phyloP scores from a whole-genome alignment of 2,797 vertebrate species.

The Hozukius guyotensis region DNA sequence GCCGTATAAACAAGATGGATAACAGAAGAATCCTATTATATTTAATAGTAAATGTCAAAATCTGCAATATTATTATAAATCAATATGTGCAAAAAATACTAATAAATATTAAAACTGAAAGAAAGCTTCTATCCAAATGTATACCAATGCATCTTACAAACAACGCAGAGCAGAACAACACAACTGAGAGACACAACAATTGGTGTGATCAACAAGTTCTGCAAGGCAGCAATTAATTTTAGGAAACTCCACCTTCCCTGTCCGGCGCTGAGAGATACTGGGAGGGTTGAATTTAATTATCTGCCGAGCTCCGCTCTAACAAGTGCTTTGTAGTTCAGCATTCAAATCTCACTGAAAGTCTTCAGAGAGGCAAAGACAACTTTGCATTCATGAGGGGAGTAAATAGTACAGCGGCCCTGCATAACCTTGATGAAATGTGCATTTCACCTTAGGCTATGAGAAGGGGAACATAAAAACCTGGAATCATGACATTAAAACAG shows the following conservation, averaged over 20 bases:
- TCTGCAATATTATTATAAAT: not conserved
- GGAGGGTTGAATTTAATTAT: conserved; percentile 73
- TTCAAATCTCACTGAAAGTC: conserved; percentile 78
- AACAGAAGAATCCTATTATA: not conserved
- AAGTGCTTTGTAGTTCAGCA: conserved; percentile 81
- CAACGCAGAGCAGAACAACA: not conserved
- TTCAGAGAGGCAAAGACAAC: conserved; percentile 77
- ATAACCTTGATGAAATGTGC: conserved; percentile 85
- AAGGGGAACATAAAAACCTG: conserved; percentile 71
- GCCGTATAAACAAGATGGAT: not conserved
- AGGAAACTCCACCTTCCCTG: conserved; percentile 49
- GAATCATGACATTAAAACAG: conserved; percentile 71
- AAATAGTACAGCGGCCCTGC: conserved; percentile 70
- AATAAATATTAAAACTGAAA: not conserved
- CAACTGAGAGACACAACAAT: conserved; percentile 12
- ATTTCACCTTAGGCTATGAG: conserved; percentile 83
- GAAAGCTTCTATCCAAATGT: not conserved
- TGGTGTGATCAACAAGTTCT: conserved; percentile 49
- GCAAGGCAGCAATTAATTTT: conserved; percentile 55
- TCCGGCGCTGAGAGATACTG: conserved; percentile 49
- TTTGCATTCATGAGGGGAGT: conserved; percentile 80
- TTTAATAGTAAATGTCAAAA: not conserved
- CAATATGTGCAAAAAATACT: not conserved
- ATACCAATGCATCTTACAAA: not conserved
- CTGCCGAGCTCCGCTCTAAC: conserved; percentile 70